These are phyloP conservation scores for Mobula birostris DNA, from an alignment of 2,113 vertebrate species.

Conservation along the genomic window DNA sequence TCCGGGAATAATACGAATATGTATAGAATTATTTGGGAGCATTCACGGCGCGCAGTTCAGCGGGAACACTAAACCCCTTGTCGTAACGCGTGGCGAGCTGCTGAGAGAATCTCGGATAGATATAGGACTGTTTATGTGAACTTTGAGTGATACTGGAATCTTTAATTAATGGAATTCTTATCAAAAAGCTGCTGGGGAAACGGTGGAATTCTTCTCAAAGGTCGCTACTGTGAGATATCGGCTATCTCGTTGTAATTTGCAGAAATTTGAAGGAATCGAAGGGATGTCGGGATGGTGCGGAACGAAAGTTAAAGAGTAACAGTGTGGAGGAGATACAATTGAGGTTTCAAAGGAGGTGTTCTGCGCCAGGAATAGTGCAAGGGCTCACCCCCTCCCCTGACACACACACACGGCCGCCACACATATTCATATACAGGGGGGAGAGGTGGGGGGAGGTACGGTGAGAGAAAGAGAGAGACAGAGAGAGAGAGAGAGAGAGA, in stretches of 20 bases:
- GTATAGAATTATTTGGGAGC: neutral
- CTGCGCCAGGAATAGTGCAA: too few species aligned
- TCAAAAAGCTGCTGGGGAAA: neutral
- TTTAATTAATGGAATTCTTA: neutral
- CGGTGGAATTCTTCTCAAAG: neutral
- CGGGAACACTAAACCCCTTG: too few species aligned
- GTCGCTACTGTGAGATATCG: neutral
- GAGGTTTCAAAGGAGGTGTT: neutral
- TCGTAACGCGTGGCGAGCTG: too few species aligned
- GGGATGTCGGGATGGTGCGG: neutral
- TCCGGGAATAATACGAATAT: neutral
- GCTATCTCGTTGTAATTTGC: neutral
- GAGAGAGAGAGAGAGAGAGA: too few species aligned
- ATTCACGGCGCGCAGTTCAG: neutral
- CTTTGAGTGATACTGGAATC: neutral
- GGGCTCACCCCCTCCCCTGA: neutral
- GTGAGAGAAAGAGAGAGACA: too few species aligned
- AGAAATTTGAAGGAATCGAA: neutral
- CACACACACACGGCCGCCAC: neutral
- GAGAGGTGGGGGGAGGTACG: too few species aligned
- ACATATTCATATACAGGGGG: neutral
- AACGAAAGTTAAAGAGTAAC: conserved; percentile 35
- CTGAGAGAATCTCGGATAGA: neutral
- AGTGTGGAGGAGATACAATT: neutral
- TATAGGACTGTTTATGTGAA: neutral